Evolutionary conservation across 2,797 vertebrate genomes (phyloP), one percentile per base, ranked within the genome.

Genomic region (Gastrophryne carolinensis): DNA sequence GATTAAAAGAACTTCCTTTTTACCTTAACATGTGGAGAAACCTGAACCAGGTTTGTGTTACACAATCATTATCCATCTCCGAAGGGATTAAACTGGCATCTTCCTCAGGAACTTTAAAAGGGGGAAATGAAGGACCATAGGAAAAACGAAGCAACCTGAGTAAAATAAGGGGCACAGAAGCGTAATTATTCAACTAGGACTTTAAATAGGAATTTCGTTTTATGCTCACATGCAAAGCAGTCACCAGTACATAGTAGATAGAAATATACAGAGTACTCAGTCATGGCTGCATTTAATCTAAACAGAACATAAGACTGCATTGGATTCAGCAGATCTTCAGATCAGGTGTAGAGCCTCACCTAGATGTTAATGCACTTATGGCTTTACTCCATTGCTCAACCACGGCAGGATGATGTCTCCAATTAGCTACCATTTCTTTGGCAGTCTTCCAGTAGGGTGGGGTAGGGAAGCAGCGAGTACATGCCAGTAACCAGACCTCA

Each of bases 11-110:
- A n/a, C n/a, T n/a, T n/a, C n/a, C n/a, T n/a, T n/a, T 24, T 82
- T 85, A 98, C 96, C 96, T 95, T 84, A 98, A 90, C 92, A 98
- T 92, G 86, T 97, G 95, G 79, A 98, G 89, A 86, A 98, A 93
- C 65, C 94, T 92, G 89, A 97, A 96, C 96, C 96, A 98, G 1
- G 95, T 97, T 82, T 96, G 95, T 56, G 92, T 89, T 79, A 97
- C 78, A 6, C 93, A 93, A 75, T 95, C 91, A 2, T 94, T 92
- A 77, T 95, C 92, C 94, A 98, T 93, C 81, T 97, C 94, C 17
- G 89, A 83, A 72, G 95, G 95, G 61, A 98, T 94, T 73, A 96
- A 87, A 82, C 84, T 90, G 70, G 92, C 90, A 73, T 97, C 96
- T 85, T 97, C 94, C 81, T 95, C 94, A 0, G 93, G 92, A 82